Conservation (phyloP, 2,888 invertebrate species). For the Tinea semifulvella region DNA sequence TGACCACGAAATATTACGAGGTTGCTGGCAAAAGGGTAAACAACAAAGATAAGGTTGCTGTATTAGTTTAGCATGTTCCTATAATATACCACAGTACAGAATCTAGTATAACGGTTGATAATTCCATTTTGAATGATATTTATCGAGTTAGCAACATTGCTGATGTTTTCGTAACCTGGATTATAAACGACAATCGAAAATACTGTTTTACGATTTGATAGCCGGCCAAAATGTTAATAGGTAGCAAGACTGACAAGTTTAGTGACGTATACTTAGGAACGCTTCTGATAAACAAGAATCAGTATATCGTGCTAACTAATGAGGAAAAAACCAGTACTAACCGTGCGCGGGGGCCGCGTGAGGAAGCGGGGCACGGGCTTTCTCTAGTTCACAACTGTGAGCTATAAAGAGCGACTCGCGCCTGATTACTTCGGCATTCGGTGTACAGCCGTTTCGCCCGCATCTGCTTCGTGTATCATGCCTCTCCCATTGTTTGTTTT, state of each 20-base stretch:
- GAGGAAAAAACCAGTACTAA: slow-evolving; percentile 64
- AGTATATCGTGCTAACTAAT: slow-evolving; percentile 42
- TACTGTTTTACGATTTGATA: slow-evolving; percentile 16
- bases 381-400: slow-evolving; percentile 48
- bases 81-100: not conserved
- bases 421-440: slow-evolving; percentile 63
- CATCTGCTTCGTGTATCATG: slow-evolving; percentile 44
- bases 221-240: slow-evolving; percentile 17
- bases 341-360: slow-evolving; percentile 38
- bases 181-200: slow-evolving; percentile 6
- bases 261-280: slow-evolving; percentile 35
- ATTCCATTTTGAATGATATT: too few relatives aligned
- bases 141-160: not conserved
- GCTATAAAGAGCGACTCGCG: slow-evolving; percentile 63
- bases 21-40: too few relatives aligned
- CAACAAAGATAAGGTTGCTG: not conserved
- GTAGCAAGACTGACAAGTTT: slow-evolving; percentile 18
- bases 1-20: too few relatives aligned
- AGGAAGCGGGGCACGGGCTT: slow-evolving; percentile 58
- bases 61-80: not conserved
- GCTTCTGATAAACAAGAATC: slow-evolving; percentile 53
- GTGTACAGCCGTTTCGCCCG: slow-evolving; percentile 64
- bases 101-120: too few relatives aligned
- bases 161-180: slow-evolving; percentile 9
- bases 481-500: slow-evolving; percentile 38